Conservation (phyloP, 2,113 vertebrate genomes). For the Edolisoma coerulescens region DNA sequence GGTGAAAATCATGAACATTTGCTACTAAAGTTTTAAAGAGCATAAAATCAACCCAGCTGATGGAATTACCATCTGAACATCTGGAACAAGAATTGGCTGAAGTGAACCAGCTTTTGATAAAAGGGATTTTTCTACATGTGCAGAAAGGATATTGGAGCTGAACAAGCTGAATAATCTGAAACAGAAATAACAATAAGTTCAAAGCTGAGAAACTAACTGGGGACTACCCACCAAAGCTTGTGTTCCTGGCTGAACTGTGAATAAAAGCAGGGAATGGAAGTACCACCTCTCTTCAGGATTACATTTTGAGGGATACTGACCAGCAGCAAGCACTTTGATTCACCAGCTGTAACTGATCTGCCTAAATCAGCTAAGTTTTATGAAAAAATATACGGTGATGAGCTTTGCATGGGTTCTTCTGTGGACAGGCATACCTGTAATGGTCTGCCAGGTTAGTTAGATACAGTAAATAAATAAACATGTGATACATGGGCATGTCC, state of each 20-base stretch:
- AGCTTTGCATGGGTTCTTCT: not conserved
- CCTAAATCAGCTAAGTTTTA: not conserved
- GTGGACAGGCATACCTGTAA: not conserved
- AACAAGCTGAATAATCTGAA: conserved; percentile 6
- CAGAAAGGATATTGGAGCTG: conserved; percentile 18
- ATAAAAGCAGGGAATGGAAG: not conserved
- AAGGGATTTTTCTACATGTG: conserved; percentile 1
- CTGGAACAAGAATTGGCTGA: conserved; percentile 20
- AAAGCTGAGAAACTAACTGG: not conserved
- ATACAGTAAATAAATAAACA: not conserved
- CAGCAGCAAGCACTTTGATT: not conserved
- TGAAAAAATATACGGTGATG: fast-evolving
- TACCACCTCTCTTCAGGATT: not conserved
- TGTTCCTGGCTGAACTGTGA: not conserved
- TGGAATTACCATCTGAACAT: conserved; percentile 22
- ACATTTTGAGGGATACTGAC: not conserved
- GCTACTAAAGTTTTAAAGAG: not conserved
- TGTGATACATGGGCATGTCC: not conserved
- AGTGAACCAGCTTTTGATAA: conserved; percentile 19
- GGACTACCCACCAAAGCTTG: not conserved
- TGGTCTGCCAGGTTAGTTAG: not conserved
- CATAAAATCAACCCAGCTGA: not conserved
- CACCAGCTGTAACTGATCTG: not conserved
- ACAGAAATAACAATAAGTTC: conserved; percentile 2
- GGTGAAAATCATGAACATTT: not conserved